Evolutionary conservation across 2,888 invertebrate genomes (phyloP).

Genomic region (Pseudoips prasinana): DNA sequence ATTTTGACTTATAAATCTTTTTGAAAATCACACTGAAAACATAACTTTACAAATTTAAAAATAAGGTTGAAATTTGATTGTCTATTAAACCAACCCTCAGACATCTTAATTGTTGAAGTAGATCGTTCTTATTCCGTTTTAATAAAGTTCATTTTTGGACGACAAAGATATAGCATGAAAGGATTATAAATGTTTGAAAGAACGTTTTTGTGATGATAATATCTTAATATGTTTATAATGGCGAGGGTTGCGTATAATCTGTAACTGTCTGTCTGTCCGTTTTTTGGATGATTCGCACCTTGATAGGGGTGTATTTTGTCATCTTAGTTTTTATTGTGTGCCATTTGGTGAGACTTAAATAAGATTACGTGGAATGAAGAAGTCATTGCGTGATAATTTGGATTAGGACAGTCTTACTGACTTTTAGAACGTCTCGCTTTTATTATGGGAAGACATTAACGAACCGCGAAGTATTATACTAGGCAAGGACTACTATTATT

Average conservation of each 20-base stretch:
- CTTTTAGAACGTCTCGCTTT: no score
- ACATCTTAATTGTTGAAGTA: constrained; percentile 31
- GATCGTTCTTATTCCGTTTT: constrained; percentile 14
- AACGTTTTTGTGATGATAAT: constrained; percentile 64
- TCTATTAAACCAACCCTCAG: constrained; percentile 24
- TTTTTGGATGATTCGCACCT: constrained; percentile 67
- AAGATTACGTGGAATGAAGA: constrained; percentile 8
- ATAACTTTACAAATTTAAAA: not conserved
- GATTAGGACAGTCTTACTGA: not conserved
- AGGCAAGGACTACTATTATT: no score
- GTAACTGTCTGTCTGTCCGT: constrained; percentile 73
- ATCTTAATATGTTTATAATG: constrained; percentile 77
- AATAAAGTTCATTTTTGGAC: constrained; percentile 34
- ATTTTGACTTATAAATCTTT: constrained; percentile 57
- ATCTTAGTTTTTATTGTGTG: constrained; percentile 5
- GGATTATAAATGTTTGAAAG: constrained; percentile 69
- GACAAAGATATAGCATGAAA: constrained; percentile 46
- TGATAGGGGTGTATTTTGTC: constrained; percentile 51
- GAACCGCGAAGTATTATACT: no score
- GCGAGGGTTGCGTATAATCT: constrained; percentile 70
- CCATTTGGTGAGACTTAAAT: constrained; percentile 5
- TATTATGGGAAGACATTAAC: no score
- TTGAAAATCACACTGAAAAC: constrained; percentile 4
- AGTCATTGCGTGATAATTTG: constrained; percentile 6
- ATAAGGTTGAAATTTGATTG: constrained; percentile 5